These are phyloP conservation scores for Asobara japonica DNA, from an alignment of 1,140 invertebrate species.

Conservation along the genomic window DNA sequence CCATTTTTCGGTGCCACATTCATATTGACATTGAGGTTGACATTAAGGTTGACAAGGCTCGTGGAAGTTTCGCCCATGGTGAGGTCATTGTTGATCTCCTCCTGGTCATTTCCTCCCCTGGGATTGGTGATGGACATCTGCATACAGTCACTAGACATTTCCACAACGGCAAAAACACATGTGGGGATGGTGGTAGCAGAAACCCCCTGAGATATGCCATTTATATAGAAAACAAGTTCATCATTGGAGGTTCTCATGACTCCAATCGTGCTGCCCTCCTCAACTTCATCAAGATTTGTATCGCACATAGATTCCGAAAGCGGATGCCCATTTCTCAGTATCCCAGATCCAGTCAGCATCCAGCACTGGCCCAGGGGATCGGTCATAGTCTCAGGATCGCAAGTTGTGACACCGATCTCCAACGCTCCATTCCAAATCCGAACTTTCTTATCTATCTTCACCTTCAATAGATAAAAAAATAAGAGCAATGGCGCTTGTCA, in stretches of 20 bases:
- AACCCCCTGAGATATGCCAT: constrained; percentile 87
- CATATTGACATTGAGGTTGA: constrained; percentile 65
- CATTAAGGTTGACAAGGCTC: constrained; percentile 63
- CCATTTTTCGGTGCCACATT: constrained; percentile 65
- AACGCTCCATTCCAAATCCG: constrained; percentile 88
- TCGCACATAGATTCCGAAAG: constrained; percentile 84
- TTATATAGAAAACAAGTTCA: constrained; percentile 89
- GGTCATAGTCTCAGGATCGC: constrained; percentile 83
- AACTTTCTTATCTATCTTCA: constrained; percentile 38
- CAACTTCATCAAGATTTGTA: constrained; percentile 81
- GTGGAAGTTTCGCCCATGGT: constrained; percentile 54
- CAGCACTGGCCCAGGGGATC: constrained; percentile 86
- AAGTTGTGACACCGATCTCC: constrained; percentile 90
- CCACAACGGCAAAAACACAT: constrained; percentile 85
- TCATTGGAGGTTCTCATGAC: constrained; percentile 83
- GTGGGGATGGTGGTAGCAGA: constrained; percentile 82
- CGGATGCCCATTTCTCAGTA: constrained; percentile 84
- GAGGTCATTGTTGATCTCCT: constrained; percentile 62
- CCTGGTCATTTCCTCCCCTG: constrained; percentile 51
- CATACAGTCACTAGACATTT: constrained; percentile 93
- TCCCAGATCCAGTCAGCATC: constrained; percentile 87
- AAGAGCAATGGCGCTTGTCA: neutral
- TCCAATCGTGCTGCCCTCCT: constrained; percentile 86
- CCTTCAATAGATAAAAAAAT: neutral
- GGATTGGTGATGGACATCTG: constrained; percentile 78